Conservation (phyloP, 2,113 vertebrate species). For the Oreocharis arfaki region DNA sequence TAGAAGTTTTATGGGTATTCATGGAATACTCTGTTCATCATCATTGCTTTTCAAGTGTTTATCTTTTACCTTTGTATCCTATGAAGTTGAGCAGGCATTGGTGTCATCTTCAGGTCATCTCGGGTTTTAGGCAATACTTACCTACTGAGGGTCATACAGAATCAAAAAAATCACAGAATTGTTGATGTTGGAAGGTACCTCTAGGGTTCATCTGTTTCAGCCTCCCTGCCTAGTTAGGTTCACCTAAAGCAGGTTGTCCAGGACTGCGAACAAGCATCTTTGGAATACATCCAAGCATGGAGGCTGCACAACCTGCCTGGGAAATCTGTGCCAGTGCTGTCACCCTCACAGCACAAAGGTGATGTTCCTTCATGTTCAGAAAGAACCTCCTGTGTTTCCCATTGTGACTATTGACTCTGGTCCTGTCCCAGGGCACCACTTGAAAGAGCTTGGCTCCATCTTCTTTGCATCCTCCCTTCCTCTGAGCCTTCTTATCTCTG, state of each 20-base stretch:
- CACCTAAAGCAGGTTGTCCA: background rate
- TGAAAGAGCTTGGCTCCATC: background rate
- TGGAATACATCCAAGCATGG: background rate
- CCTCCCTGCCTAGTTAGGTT: background rate
- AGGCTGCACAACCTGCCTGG: background rate
- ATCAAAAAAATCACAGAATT: background rate
- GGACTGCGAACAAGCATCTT: background rate
- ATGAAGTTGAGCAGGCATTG: background rate
- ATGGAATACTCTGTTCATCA: background rate
- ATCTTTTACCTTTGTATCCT: background rate
- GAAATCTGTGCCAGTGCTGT: background rate
- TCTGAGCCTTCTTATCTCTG: background rate
- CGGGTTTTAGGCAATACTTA: background rate
- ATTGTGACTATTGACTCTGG: background rate
- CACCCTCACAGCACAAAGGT: background rate
- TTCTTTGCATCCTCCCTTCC: background rate
- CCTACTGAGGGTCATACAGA: background rate
- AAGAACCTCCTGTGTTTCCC: background rate
- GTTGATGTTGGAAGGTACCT: background rate
- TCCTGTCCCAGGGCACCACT: background rate
- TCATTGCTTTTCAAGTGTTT: background rate
- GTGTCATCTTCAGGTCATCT: background rate
- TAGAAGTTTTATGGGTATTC: background rate
- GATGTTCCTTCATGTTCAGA: background rate
- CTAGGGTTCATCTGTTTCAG: background rate